Evolutionary conservation across 2,888 invertebrate species (phyloP).

Genomic region (Ormyrus thymus): DNA sequence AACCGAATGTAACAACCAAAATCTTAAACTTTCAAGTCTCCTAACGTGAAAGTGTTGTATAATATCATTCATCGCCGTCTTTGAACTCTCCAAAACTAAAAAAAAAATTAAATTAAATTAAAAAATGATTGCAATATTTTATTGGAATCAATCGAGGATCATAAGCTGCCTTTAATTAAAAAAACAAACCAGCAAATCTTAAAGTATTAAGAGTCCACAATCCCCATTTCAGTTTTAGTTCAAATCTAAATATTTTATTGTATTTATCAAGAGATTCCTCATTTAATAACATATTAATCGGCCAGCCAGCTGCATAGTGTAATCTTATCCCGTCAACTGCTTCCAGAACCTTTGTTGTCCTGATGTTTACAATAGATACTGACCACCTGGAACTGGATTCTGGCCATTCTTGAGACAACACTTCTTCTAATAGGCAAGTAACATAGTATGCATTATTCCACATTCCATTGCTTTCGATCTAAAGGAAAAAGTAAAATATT

Average conservation of each 20-base stretch:
- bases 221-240: conserved; percentile 78
- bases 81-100: conserved; percentile 43
- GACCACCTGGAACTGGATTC: conserved; percentile 72
- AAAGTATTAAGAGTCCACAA: conserved; percentile 76
- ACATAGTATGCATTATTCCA: conserved; percentile 75
- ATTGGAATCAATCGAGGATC: neutral
- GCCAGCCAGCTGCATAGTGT: conserved; percentile 73
- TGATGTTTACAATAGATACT: conserved; percentile 63
- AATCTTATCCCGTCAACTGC: conserved; percentile 69
- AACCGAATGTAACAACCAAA: conserved; percentile 77
- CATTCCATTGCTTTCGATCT: conserved; percentile 75
- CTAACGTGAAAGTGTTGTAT: conserved; percentile 70
- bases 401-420: conserved; percentile 75
- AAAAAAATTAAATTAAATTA: neutral
- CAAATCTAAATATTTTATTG: conserved; percentile 75
- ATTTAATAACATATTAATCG: conserved; percentile 71
- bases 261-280: conserved; percentile 68
- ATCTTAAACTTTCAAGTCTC: conserved; percentile 76
- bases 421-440: conserved; percentile 75
- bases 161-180: neutral
- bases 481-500: neutral
- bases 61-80: conserved; percentile 52
- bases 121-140: neutral
- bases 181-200: conserved; percentile 69
- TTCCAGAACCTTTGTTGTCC: conserved; percentile 67